Evolutionary conservation across 2,113 vertebrate genomes (phyloP).

Genomic region (Colius striatus): DNA sequence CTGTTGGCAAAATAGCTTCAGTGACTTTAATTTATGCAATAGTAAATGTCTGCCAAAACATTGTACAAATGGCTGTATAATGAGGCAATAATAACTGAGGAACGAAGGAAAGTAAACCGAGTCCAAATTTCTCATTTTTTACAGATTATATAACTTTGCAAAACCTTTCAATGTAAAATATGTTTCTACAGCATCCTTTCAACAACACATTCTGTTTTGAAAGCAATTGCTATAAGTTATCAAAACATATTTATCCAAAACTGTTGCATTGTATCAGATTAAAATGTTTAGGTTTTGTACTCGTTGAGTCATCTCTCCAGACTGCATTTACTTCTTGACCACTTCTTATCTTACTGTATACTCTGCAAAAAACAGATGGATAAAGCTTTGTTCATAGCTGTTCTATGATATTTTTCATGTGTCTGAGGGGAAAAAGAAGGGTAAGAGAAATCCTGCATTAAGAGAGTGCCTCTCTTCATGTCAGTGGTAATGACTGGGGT

Average conservation of each 20-base stretch:
- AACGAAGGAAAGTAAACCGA: constrained; percentile 18
- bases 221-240: constrained; percentile 24
- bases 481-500: not conserved
- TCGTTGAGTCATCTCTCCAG: not conserved
- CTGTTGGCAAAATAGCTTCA: constrained; percentile 76
- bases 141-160: constrained; percentile 41
- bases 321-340: not conserved
- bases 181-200: constrained; percentile 15
- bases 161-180: constrained; percentile 16
- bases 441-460: not conserved
- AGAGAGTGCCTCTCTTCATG: not conserved
- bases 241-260: not conserved
- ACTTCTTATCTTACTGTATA: not conserved
- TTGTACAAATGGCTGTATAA: constrained; percentile 75
- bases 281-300: not conserved
- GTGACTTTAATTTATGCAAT: constrained; percentile 77
- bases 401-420: not conserved
- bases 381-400: not conserved
- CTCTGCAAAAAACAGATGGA: not conserved
- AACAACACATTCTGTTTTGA: constrained; percentile 13
- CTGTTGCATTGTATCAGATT: not conserved
- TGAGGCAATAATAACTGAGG: constrained; percentile 71
- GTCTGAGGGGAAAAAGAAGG: not conserved
- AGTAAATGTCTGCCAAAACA: constrained; percentile 75
- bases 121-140: constrained; percentile 44